These are phyloP conservation scores for Acipenser oxyrinchus DNA, from an alignment of 2,797 vertebrate species.

Conservation along the genomic window DNA sequence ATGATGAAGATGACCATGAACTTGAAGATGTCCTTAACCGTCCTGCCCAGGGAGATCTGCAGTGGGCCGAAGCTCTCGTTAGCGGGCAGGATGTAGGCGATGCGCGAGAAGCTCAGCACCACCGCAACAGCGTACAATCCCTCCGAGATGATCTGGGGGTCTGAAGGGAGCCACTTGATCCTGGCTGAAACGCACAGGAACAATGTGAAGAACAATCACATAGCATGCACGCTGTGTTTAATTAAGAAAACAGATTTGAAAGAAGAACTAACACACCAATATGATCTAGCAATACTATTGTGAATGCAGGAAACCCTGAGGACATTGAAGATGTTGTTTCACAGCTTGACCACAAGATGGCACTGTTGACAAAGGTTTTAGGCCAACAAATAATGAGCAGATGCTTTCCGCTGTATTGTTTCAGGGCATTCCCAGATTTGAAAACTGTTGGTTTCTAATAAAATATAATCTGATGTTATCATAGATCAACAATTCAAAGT, in stretches of 20 bases:
- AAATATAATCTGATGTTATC: too few relatives aligned
- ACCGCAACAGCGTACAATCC: slow-evolving; percentile 91
- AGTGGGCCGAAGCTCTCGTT: slow-evolving; percentile 95
- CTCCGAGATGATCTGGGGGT: slow-evolving; percentile 96
- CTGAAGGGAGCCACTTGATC: slow-evolving; percentile 92
- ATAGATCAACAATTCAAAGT: too few relatives aligned
- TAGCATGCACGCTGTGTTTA: too few relatives aligned
- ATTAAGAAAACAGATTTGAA: too few relatives aligned
- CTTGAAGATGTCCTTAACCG: slow-evolving; percentile 97
- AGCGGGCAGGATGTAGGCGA: slow-evolving; percentile 93
- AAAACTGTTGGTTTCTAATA: too few relatives aligned
- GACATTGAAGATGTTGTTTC: not conserved
- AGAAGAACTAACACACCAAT: not conserved
- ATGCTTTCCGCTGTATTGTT: too few relatives aligned
- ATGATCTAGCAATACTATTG: too few relatives aligned
- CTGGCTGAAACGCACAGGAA: slow-evolving; percentile 66
- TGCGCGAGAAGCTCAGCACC: slow-evolving; percentile 92
- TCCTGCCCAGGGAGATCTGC: slow-evolving; percentile 92
- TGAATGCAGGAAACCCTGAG: too few relatives aligned
- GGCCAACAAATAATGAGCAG: too few relatives aligned
- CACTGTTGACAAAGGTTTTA: slow-evolving; percentile 30
- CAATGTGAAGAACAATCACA: too few relatives aligned
- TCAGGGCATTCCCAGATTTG: too few relatives aligned
- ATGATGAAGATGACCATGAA: slow-evolving; percentile 99
- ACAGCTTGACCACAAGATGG: slow-evolving; percentile 34